Conservation (phyloP, 2,888 invertebrate species). For the Galerucella calmariensis region DNA sequence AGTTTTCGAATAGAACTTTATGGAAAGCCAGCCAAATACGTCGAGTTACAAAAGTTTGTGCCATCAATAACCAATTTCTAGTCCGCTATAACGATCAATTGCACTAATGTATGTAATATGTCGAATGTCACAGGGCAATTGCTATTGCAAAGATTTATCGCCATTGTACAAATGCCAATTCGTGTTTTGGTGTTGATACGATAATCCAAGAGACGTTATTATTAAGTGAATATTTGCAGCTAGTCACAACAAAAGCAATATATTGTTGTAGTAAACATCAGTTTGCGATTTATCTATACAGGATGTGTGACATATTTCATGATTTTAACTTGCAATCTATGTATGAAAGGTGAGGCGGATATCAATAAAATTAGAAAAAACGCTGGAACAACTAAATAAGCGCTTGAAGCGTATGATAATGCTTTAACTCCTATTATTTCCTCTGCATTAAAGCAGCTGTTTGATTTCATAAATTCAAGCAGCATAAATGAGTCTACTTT, state of each 20-base stretch:
- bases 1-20: constrained; percentile 52
- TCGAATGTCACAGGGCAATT: constrained; percentile 49
- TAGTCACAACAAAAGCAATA: background rate
- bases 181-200: constrained; percentile 9
- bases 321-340: background rate
- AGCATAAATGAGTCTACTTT: too few relatives aligned
- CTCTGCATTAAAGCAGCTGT: too few relatives aligned
- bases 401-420: too few relatives aligned
- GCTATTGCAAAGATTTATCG: constrained; percentile 41
- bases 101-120: constrained; percentile 49
- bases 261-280: constrained; percentile 1
- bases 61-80: constrained; percentile 48
- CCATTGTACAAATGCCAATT: constrained; percentile 36
- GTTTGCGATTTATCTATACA: background rate
- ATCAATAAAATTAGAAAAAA: too few relatives aligned
- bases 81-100: constrained; percentile 44
- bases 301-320: background rate
- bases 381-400: too few relatives aligned
- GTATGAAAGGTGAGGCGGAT: too few relatives aligned
- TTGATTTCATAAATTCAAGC: too few relatives aligned
- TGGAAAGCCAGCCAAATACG: constrained; percentile 37
- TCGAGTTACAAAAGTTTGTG: constrained; percentile 35
- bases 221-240: constrained; percentile 8
- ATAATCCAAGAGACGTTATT: constrained; percentile 4
- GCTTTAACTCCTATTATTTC: too few relatives aligned